phyloP scores from a whole-genome alignment of 2,113 vertebrate genomes.

The Rhegmatorhina hoffmannsi region DNA sequence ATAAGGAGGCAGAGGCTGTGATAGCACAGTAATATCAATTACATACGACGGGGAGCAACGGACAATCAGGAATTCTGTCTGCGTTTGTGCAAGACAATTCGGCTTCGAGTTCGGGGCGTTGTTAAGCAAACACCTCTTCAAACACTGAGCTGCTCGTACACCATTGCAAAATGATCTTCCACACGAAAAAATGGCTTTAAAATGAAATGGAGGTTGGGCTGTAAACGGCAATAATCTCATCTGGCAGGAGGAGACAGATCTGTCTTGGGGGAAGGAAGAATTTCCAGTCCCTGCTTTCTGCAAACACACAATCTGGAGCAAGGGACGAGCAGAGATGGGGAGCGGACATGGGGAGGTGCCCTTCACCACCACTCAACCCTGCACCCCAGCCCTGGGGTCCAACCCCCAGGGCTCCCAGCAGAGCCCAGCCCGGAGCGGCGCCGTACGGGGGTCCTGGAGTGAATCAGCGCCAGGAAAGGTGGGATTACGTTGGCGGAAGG shows the following conservation, averaged over 20 bases:
- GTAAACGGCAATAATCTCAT: background rate
- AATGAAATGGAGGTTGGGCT: conserved; percentile 43
- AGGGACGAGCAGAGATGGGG: background rate
- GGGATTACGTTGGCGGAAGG: conserved; percentile 48
- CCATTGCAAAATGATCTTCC: background rate
- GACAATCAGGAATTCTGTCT: background rate
- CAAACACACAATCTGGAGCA: background rate
- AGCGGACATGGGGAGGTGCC: background rate
- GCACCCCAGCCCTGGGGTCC: background rate
- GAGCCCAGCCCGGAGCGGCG: background rate
- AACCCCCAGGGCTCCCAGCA: rapidly evolving
- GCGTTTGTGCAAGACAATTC: background rate
- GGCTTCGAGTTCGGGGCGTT: background rate
- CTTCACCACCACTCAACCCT: background rate
- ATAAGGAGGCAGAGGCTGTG: background rate
- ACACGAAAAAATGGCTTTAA: background rate
- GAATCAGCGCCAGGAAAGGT: conserved; percentile 50
- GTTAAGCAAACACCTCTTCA: background rate
- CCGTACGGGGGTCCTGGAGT: background rate
- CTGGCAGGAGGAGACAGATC: background rate
- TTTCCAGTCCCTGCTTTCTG: background rate
- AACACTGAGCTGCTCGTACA: background rate
- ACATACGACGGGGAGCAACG: background rate
- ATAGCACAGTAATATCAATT: background rate
- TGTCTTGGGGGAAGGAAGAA: background rate